These are phyloP conservation scores for Eremobia ochroleuca DNA, from an alignment of 2,888 invertebrate species.

Conservation along the genomic window DNA sequence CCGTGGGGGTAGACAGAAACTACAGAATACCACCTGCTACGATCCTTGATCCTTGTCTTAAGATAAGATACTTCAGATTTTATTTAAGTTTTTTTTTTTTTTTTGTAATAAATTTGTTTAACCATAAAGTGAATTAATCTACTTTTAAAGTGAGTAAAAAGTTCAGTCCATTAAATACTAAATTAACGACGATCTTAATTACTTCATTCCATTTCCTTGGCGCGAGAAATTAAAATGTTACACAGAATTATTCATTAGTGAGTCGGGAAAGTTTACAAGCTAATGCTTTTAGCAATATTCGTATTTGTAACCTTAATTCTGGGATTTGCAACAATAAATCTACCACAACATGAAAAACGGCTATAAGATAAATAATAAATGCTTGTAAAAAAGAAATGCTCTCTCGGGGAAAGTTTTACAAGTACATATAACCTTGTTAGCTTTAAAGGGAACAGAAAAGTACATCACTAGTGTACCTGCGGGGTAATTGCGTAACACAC, in stretches of 20 bases:
- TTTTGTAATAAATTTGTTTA: too few species aligned
- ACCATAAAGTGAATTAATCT: conserved; percentile 6
- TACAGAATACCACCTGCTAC: too few species aligned
- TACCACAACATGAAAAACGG: conserved; percentile 13
- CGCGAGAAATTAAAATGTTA: conserved; percentile 33
- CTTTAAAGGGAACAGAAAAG: too few species aligned
- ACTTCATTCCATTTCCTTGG: conserved; percentile 15
- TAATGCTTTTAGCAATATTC: not conserved
- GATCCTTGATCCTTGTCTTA: too few species aligned
- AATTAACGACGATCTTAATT: conserved; percentile 28
- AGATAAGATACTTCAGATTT: too few species aligned
- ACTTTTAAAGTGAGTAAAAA: not conserved
- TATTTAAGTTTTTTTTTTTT: too few species aligned
- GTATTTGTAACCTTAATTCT: not conserved
- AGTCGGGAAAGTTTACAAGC: not conserved
- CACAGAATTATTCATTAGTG: conserved; percentile 22
- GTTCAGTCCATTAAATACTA: conserved; percentile 6
- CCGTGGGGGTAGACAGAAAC: too few species aligned
- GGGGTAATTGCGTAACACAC: too few species aligned
- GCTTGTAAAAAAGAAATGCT: not conserved
- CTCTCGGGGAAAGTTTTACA: too few species aligned
- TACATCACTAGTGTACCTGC: too few species aligned
- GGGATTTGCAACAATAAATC: conserved; percentile 25
- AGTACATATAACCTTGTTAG: too few species aligned
- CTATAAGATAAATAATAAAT: not conserved